Conservation (phyloP, 2,113 vertebrate genomes). For the Chionis minor region DNA sequence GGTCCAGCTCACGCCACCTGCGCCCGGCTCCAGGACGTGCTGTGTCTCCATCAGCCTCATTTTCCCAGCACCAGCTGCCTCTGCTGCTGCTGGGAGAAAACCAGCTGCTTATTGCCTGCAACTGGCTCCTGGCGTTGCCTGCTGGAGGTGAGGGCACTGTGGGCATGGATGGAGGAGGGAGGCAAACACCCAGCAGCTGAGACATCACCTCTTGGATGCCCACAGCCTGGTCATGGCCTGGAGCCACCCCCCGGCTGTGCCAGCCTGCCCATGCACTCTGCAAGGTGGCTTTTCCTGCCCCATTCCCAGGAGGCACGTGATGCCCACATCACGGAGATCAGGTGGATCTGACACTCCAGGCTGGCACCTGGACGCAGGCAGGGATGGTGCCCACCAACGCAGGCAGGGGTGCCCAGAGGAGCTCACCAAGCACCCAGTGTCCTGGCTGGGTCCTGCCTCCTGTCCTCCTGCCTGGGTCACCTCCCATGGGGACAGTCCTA, state of each 20-base stretch:
- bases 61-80: constrained; percentile 72
- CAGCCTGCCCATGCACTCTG: not conserved
- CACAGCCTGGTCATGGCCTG: rapidly evolving
- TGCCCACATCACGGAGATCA: not conserved
- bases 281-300: constrained; percentile 78
- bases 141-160: constrained; percentile 60
- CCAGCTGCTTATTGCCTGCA: constrained; percentile 62
- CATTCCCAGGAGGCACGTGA: constrained; percentile 57
- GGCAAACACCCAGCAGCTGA: not conserved
- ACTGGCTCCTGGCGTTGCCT: constrained; percentile 66
- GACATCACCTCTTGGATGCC: not conserved
- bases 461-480: constrained; percentile 47
- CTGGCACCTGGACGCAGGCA: constrained; percentile 68
- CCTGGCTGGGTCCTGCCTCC: not conserved
- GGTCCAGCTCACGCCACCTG: constrained; percentile 75
- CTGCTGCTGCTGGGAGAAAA: constrained; percentile 79
- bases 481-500: constrained; percentile 60
- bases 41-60: constrained; percentile 73
- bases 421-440: not conserved
- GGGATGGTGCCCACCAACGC: not conserved
- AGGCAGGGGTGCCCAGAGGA: not conserved
- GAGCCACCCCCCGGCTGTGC: not conserved
- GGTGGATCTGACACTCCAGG: constrained; percentile 59
- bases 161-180: rapidly evolving
- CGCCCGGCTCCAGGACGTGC: constrained; percentile 57